phyloP scores from a whole-genome alignment of 2,113 vertebrate genomes.

The Pelobates fuscus region DNA sequence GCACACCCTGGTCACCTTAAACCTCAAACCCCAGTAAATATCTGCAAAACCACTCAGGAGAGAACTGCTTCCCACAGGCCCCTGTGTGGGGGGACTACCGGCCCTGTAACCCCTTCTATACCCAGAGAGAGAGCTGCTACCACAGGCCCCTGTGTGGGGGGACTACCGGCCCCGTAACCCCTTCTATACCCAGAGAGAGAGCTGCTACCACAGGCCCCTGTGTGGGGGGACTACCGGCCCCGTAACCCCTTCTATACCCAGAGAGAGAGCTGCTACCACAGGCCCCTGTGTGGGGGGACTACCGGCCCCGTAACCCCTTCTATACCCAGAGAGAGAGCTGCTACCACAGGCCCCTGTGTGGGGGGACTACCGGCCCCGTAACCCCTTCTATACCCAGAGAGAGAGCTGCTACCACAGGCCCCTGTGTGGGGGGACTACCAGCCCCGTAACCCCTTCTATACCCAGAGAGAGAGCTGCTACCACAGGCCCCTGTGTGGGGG shows the following conservation, averaged over 20 bases:
- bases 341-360: no score
- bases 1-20: constrained; percentile 41
- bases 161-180: not conserved
- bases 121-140: constrained; percentile 63
- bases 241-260: not conserved
- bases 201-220: constrained; percentile 59
- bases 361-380: not conserved
- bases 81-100: not conserved
- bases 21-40: constrained; percentile 34
- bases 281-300: not conserved
- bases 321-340: no score
- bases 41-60: constrained; percentile 58
- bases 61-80: constrained; percentile 65
- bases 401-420: no score
- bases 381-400: not conserved
- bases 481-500: no score
- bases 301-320: constrained; percentile 5
- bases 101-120: not conserved
- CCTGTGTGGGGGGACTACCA: no score
- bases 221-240: not conserved
- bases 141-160: constrained; percentile 22
- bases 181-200: constrained; percentile 51
- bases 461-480: no score
- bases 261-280: constrained; percentile 65
- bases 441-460: not conserved